Conservation (phyloP, 1,140 invertebrate species). For the Philotrypesis tridentata region DNA sequence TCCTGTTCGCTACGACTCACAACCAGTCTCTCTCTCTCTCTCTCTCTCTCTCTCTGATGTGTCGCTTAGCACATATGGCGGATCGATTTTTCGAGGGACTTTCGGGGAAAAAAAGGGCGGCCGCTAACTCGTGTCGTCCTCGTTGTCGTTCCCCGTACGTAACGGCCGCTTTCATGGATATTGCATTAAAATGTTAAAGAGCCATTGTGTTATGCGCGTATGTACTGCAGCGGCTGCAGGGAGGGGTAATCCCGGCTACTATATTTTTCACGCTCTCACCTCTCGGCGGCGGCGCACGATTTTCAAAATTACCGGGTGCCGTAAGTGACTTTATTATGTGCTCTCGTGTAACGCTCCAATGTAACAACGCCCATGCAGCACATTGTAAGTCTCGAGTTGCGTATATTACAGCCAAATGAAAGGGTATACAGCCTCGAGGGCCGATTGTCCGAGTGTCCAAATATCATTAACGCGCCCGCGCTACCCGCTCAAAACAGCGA, state of each 20-base stretch:
- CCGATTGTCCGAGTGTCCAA: background rate
- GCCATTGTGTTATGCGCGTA: background rate
- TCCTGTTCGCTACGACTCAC: no score
- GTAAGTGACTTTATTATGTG: slow-evolving; percentile 38
- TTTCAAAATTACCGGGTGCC: slow-evolving; percentile 27
- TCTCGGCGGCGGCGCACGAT: background rate
- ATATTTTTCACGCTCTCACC: background rate
- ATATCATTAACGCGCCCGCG: slow-evolving; percentile 32
- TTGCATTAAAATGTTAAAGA: slow-evolving; percentile 45
- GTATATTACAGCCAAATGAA: background rate
- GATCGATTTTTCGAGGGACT: slow-evolving; percentile 37
- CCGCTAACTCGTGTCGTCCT: background rate
- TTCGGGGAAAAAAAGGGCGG: background rate
- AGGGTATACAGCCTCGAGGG: slow-evolving; percentile 1
- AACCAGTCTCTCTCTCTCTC: background rate
- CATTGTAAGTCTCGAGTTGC: background rate
- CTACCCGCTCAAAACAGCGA: background rate
- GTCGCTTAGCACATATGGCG: slow-evolving; percentile 25
- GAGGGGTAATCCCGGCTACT: background rate
- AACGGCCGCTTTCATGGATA: slow-evolving; percentile 33
- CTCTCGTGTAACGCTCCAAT: background rate
- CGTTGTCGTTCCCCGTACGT: background rate
- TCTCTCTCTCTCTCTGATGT: no score
- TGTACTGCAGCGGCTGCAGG: no score
- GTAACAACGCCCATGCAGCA: background rate